phyloP scores from a whole-genome alignment of 2,888 invertebrate genomes.

The Drosophila sordidula region DNA sequence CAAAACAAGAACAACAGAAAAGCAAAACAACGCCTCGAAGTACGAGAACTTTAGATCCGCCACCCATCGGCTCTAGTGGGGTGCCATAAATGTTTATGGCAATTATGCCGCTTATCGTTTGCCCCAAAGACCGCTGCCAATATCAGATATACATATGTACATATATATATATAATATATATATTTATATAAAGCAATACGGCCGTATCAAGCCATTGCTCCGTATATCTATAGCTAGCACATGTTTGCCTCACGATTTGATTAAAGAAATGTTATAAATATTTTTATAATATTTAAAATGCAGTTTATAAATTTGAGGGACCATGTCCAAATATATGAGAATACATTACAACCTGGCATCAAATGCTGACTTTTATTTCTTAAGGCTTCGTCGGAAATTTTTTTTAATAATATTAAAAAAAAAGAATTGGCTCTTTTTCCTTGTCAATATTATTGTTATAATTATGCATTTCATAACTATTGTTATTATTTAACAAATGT shows the following conservation, averaged over 20 bases:
- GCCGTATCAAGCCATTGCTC: conserved; percentile 1
- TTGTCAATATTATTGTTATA: background rate
- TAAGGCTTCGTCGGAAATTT: too few relatives aligned
- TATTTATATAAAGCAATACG: conserved; percentile 22
- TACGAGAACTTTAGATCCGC: conserved; percentile 12
- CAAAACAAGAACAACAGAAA: conserved; percentile 7
- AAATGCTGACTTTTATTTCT: too few relatives aligned
- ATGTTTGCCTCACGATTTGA: conserved; percentile 40
- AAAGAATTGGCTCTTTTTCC: background rate
- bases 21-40: conserved; percentile 1
- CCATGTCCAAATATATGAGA: too few relatives aligned
- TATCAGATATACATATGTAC: conserved; percentile 9
- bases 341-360: too few relatives aligned
- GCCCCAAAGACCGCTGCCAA: conserved; percentile 6
- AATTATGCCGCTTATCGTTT: conserved; percentile 55
- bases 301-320: conserved; percentile 2
- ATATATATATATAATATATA: conserved; percentile 10
- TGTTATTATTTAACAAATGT: background rate
- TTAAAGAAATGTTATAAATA: conserved; percentile 43
- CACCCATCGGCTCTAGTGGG: background rate
- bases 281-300: background rate
- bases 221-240: conserved; percentile 22
- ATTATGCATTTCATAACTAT: too few relatives aligned
- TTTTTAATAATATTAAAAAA: too few relatives aligned
- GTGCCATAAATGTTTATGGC: conserved; percentile 61